These are phyloP conservation scores for Canis aureus DNA, from an alignment of 2,113 vertebrate genomes.

Conservation along the genomic window DNA sequence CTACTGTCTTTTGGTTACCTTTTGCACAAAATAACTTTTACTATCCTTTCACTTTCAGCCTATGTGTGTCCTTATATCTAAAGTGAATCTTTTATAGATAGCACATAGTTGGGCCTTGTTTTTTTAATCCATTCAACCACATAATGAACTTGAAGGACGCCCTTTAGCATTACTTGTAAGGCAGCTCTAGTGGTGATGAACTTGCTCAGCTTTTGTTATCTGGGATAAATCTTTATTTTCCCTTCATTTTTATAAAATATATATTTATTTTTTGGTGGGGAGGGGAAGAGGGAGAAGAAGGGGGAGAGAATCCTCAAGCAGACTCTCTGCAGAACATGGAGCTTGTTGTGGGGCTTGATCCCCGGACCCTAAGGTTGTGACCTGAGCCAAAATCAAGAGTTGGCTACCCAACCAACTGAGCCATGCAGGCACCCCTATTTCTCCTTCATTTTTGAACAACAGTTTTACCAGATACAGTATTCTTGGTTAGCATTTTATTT, in stretches of 20 bases:
- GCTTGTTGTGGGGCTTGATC: background rate
- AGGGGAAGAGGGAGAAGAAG: background rate
- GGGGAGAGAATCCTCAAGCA: background rate
- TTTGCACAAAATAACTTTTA: background rate
- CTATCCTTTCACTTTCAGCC: background rate
- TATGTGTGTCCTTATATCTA: too few relatives aligned
- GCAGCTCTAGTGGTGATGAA: background rate
- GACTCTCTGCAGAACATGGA: background rate
- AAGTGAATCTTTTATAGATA: background rate
- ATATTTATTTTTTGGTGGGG: background rate
- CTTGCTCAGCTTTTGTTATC: background rate
- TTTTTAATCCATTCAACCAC: background rate
- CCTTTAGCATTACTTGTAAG: background rate
- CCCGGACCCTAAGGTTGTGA: background rate
- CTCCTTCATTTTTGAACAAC: background rate
- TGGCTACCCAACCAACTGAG: background rate
- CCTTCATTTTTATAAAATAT: background rate
- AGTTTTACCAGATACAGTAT: background rate
- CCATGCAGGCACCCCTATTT: background rate
- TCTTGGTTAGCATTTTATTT: conserved; percentile 19
- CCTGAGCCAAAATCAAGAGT: background rate
- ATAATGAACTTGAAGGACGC: background rate
- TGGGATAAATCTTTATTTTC: background rate
- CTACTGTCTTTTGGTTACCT: background rate
- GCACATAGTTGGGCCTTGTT: background rate